These are phyloP conservation scores for Brachyptera putata DNA, from an alignment of 2,888 invertebrate species.

Conservation along the genomic window DNA sequence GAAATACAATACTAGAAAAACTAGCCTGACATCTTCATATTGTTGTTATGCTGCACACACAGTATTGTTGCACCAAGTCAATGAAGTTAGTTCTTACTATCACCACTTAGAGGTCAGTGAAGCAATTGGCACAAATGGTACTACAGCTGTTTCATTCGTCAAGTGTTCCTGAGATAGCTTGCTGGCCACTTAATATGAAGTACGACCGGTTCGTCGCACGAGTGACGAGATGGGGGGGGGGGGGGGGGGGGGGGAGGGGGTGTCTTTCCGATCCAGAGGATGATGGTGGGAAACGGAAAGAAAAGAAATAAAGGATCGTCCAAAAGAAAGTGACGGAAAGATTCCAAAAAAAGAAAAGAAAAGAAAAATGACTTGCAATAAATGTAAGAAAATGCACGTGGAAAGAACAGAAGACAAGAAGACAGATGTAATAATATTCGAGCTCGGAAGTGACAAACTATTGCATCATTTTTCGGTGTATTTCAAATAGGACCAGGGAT, in stretches of 20 bases:
- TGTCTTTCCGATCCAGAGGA: background rate
- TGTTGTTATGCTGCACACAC: too few relatives aligned
- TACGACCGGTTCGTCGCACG: background rate
- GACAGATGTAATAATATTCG: slow-evolving; percentile 22
- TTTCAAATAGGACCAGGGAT: slow-evolving; percentile 12
- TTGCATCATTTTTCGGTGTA: background rate
- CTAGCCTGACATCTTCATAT: too few relatives aligned
- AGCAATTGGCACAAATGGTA: background rate
- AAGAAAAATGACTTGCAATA: slow-evolving; percentile 8
- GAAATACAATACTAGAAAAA: too few relatives aligned
- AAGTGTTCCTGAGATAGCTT: background rate
- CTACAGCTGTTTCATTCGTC: background rate
- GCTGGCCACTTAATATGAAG: slow-evolving; percentile 1
- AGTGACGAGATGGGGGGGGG: too few relatives aligned
- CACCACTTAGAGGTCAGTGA: background rate
- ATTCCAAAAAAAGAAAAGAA: background rate
- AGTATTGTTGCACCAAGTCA: too few relatives aligned
- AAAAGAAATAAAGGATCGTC: background rate
- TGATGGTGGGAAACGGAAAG: slow-evolving; percentile 1
- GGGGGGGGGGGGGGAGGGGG: slow-evolving; percentile 1
- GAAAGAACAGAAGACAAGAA: background rate
- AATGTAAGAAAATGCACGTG: slow-evolving; percentile 8
- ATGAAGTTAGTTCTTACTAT: background rate
- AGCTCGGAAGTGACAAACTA: slow-evolving; percentile 8
- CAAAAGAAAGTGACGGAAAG: slow-evolving; percentile 4